These are phyloP conservation scores for Drosophila burlai DNA, from an alignment of 1,140 invertebrate genomes.

Conservation along the genomic window DNA sequence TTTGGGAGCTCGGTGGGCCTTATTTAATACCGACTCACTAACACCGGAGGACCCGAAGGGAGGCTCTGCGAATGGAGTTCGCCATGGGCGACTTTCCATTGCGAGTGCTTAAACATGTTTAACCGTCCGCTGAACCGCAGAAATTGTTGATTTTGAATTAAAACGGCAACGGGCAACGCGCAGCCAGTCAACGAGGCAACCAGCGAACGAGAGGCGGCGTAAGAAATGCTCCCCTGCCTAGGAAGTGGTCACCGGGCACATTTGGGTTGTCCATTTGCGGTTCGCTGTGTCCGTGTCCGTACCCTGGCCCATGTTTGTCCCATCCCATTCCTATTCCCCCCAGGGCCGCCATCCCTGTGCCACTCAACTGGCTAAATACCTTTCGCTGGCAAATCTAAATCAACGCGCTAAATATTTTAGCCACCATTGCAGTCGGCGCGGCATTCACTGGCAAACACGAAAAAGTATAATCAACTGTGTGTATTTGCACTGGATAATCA, in stretches of 20 bases:
- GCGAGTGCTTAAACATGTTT: conserved; percentile 78
- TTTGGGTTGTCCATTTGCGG: conserved; percentile 71
- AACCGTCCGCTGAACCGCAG: conserved; percentile 80
- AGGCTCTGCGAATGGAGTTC: conserved; percentile 4
- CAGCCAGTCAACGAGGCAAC: conserved; percentile 20
- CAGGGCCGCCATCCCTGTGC: not conserved
- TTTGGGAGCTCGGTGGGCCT: conserved; percentile 12
- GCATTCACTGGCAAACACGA: conserved; percentile 69
- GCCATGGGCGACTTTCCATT: conserved; percentile 27
- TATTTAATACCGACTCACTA: conserved; percentile 23
- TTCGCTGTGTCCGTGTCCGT: conserved; percentile 16
- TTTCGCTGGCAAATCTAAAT: conserved; percentile 80
- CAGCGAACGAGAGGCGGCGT: conserved; percentile 25
- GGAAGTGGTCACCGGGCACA: conserved; percentile 41
- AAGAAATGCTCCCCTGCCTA: conserved; percentile 62
- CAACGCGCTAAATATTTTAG: conserved; percentile 83
- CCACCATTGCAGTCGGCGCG: conserved; percentile 58
- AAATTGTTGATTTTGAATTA: conserved; percentile 84
- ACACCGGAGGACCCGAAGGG: not conserved
- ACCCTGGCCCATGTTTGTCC: not conserved
- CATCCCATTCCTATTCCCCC: not conserved
- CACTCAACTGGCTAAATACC: conserved; percentile 70
- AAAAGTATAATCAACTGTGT: conserved; percentile 82
- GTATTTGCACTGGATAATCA: conserved; percentile 83
- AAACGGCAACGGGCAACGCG: conserved; percentile 42